Evolutionary conservation across 2,888 invertebrate species (phyloP).

Genomic region (Nineta flava): DNA sequence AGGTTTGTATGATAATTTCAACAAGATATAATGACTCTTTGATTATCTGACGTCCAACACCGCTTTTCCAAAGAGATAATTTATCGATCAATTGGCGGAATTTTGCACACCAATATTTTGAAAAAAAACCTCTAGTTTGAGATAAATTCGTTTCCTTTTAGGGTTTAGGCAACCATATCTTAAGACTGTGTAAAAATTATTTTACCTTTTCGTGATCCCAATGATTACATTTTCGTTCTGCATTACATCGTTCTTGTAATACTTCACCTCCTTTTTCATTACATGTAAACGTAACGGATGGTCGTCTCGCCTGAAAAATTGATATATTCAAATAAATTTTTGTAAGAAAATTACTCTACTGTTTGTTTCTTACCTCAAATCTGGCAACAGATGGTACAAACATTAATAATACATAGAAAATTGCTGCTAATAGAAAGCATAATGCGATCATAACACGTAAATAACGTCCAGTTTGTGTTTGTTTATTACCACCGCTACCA

Average conservation of each 20-base stretch:
- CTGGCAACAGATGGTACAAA: constrained; percentile 50
- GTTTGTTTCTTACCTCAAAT: constrained; percentile 26
- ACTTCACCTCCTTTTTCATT: constrained; percentile 51
- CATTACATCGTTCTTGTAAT: constrained; percentile 55
- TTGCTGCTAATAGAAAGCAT: constrained; percentile 47
- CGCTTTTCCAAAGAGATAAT: too few relatives aligned
- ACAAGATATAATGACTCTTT: too few relatives aligned
- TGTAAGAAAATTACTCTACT: too few relatives aligned
- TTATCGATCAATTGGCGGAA: too few relatives aligned
- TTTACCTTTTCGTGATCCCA: constrained; percentile 42
- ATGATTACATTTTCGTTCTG: constrained; percentile 46
- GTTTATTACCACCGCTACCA: constrained; percentile 21
- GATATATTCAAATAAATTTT: constrained; percentile 4
- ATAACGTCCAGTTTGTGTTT: constrained; percentile 39
- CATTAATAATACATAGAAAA: constrained; percentile 50
- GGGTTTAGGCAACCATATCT: too few relatives aligned
- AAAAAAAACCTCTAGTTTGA: too few relatives aligned
- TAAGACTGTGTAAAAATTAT: neutral
- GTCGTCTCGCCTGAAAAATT: constrained; percentile 34
- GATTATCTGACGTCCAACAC: too few relatives aligned
- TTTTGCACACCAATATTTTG: too few relatives aligned
- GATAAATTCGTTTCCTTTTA: neutral
- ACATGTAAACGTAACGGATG: constrained; percentile 55
- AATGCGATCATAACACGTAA: constrained; percentile 51
- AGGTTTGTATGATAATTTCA: too few relatives aligned